A percentile compares a stretch with the other conserved stretches of the same genome.
phyloP scores from a whole-genome alignment of 2,113 vertebrate species.

The Urocitellus parryii region DNA sequence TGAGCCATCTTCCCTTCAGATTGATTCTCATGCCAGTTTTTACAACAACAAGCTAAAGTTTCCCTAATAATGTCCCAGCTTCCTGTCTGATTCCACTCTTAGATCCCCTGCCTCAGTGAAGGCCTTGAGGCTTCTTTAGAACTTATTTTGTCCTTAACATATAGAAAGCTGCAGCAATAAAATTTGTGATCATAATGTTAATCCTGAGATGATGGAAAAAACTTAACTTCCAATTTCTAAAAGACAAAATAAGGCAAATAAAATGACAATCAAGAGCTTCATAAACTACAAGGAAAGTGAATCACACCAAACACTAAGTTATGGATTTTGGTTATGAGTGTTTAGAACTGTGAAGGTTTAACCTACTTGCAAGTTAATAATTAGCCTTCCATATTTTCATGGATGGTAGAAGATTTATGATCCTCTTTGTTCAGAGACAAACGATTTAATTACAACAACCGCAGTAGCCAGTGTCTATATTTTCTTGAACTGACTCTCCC shows the following conservation, averaged over 20 bases:
- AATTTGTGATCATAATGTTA: not conserved
- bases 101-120: not conserved
- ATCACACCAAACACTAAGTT: not conserved
- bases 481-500: not conserved
- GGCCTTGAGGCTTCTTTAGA: not conserved
- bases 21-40: not conserved
- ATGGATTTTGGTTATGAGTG: not conserved
- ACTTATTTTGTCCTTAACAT: not conserved
- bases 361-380: not conserved
- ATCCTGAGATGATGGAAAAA: not conserved
- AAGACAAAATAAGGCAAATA: constrained; percentile 1
- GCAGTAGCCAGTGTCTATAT: not conserved
- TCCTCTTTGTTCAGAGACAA: not conserved
- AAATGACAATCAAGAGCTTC: not conserved
- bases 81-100: not conserved
- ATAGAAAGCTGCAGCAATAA: not conserved
- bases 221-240: not conserved
- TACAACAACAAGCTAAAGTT: not conserved
- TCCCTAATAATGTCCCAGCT: not conserved
- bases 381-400: constrained; percentile 2
- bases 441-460: not conserved
- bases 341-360: not conserved
- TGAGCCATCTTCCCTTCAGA: not conserved
- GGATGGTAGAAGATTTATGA: not conserved
- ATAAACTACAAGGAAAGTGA: not conserved